A percentile compares a stretch with the other conserved stretches of the same genome.
phyloP scores from a whole-genome alignment of 2,888 invertebrate species.

The Ferrisia virgata region DNA sequence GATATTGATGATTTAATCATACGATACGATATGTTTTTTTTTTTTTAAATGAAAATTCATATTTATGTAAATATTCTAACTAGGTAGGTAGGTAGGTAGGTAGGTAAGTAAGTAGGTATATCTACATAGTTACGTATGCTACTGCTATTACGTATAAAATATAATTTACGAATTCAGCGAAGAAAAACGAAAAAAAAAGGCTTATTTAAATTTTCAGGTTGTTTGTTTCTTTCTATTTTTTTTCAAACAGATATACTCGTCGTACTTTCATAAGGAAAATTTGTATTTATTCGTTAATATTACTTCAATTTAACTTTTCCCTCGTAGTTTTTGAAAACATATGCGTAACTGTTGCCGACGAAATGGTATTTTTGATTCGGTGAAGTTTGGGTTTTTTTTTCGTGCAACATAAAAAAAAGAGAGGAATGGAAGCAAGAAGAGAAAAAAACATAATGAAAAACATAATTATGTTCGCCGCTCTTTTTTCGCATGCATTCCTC shows the following conservation, averaged over 20 bases:
- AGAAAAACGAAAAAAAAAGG: not conserved
- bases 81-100: no score
- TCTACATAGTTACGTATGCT: not conserved
- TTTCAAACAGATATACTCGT: not conserved
- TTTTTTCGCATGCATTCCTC: not conserved
- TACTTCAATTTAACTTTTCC: conserved; percentile 19
- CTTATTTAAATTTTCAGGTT: not conserved
- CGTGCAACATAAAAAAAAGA: not conserved
- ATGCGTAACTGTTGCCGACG: not conserved
- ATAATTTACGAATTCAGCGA: not conserved
- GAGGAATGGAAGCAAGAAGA: not conserved
- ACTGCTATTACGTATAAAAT: not conserved
- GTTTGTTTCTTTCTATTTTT: not conserved
- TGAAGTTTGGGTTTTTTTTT: not conserved
- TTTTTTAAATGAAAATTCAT: conserved; percentile 3
- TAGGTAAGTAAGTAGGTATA: no score
- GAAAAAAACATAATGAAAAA: conserved; percentile 13
- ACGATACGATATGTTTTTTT: not conserved
- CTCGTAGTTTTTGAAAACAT: not conserved
- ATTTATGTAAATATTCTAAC: conserved; percentile 26
- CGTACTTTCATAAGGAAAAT: not conserved
- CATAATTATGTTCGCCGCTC: conserved; percentile 9
- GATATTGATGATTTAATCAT: not conserved
- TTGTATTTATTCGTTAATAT: conserved; percentile 10
- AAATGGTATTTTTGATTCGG: conserved; percentile 16